Evolutionary conservation across 2,888 invertebrate species (phyloP).

Genomic region (Gerosis bhagava): DNA sequence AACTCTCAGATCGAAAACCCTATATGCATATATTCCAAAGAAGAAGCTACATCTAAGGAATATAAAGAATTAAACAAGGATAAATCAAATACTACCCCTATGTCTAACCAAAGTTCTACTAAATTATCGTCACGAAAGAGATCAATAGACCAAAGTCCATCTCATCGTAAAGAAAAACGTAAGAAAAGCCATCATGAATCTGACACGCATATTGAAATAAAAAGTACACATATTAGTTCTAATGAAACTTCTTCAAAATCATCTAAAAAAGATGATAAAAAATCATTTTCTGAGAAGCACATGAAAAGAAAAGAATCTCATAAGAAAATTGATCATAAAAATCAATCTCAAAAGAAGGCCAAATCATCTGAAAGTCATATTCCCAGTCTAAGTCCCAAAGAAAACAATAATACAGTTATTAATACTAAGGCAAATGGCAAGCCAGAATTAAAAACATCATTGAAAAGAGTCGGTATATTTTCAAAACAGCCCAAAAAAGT

Average conservation of each 20-base stretch:
- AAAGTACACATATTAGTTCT: slow-evolving; percentile 43
- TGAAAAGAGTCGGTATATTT: slow-evolving; percentile 70
- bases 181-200: slow-evolving; percentile 56
- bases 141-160: slow-evolving; percentile 64
- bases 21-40: not conserved
- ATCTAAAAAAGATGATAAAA: slow-evolving; percentile 45
- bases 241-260: slow-evolving; percentile 44
- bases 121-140: slow-evolving; percentile 59
- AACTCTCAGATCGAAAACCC: slow-evolving; percentile 7
- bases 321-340: slow-evolving; percentile 46
- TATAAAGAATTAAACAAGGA: slow-evolving; percentile 28
- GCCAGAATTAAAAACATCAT: slow-evolving; percentile 54
- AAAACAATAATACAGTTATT: slow-evolving; percentile 40
- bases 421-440: slow-evolving; percentile 40
- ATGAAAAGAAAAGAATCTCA: slow-evolving; percentile 63
- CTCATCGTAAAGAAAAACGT: slow-evolving; percentile 74
- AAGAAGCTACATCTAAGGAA: slow-evolving; percentile 11
- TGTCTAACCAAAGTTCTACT: slow-evolving; percentile 40
- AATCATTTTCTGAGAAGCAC: slow-evolving; percentile 60
- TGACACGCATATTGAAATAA: slow-evolving; percentile 45
- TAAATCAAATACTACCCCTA: slow-evolving; percentile 36
- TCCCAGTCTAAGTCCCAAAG: slow-evolving; percentile 55
- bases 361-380: slow-evolving; percentile 49
- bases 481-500: slow-evolving; percentile 55
- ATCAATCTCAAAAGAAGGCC: slow-evolving; percentile 45